Conservation (phyloP, 2,113 vertebrate genomes). For the Heterotilapia buettikoferi region DNA sequence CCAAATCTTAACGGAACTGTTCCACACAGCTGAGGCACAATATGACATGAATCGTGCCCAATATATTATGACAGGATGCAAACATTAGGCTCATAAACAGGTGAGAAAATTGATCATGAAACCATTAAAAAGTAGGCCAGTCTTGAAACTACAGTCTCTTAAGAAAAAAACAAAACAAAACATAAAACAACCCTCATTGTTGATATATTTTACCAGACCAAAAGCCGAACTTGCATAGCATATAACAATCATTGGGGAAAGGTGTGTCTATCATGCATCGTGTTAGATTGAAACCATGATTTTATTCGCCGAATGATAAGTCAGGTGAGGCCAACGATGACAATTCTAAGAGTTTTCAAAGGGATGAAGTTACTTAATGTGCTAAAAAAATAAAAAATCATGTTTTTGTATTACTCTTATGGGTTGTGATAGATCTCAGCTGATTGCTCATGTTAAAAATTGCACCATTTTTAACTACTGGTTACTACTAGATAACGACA, state of each 20-base stretch:
- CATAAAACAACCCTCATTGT: fast-evolving
- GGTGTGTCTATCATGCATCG: background rate
- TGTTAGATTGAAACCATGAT: no score
- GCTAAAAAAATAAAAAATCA: background rate
- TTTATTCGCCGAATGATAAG: no score
- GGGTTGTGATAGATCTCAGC: fast-evolving
- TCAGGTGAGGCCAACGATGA: no score
- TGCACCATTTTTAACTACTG: background rate
- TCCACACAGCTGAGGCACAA: no score
- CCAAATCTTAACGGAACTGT: no score
- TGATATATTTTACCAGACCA: background rate
- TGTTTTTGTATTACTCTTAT: background rate
- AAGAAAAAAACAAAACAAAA: background rate
- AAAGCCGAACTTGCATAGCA: fast-evolving
- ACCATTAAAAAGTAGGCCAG: background rate
- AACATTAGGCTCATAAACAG: background rate
- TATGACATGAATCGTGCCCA: no score
- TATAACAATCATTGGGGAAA: background rate
- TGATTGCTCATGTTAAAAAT: fast-evolving
- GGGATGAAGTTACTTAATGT: background rate
- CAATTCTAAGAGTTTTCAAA: background rate
- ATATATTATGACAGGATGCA: background rate
- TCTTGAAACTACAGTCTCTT: background rate
- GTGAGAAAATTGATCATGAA: background rate
- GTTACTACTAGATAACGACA: fast-evolving